A percentile compares a stretch with the other conserved stretches of the same genome.
Conservation (phyloP, 92 coral and sea anemone species). For the Desmophyllum pertusum region DNA sequence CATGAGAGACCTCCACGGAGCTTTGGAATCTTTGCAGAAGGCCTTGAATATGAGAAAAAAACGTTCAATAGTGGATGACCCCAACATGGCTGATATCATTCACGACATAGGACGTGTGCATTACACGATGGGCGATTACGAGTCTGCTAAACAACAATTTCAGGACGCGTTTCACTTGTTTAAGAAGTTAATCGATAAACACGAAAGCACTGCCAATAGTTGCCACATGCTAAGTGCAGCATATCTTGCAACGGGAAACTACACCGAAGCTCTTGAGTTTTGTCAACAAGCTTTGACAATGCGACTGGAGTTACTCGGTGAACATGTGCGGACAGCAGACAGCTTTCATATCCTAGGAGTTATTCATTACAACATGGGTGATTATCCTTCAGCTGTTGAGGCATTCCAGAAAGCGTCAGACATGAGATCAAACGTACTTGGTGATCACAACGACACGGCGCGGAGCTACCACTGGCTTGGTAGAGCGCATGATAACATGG, state of each 20-base stretch:
- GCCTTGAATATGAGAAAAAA: not conserved
- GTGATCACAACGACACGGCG: constrained; percentile 32
- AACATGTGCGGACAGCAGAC: not conserved
- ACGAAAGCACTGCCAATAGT: not conserved
- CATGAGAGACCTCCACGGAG: not conserved
- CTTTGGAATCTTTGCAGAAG: not conserved
- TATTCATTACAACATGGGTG: not conserved
- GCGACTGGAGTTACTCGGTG: not conserved
- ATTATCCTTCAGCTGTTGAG: not conserved
- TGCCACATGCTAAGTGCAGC: not conserved
- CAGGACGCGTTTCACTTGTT: not conserved
- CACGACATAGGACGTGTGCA: not conserved
- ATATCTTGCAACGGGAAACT: not conserved
- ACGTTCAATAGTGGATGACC: not conserved
- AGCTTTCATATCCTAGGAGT: not conserved
- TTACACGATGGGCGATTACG: not conserved
- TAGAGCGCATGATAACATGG: not conserved
- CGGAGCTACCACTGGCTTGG: constrained; percentile 44
- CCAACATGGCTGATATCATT: not conserved
- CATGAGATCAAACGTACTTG: constrained; percentile 28
- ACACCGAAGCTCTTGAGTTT: not conserved
- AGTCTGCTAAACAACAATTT: not conserved
- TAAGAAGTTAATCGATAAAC: not conserved
- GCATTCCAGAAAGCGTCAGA: constrained; percentile 15
- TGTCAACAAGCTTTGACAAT: not conserved